phyloP scores from a whole-genome alignment of 1,140 invertebrate genomes.

The Mesaphorura yosii region DNA sequence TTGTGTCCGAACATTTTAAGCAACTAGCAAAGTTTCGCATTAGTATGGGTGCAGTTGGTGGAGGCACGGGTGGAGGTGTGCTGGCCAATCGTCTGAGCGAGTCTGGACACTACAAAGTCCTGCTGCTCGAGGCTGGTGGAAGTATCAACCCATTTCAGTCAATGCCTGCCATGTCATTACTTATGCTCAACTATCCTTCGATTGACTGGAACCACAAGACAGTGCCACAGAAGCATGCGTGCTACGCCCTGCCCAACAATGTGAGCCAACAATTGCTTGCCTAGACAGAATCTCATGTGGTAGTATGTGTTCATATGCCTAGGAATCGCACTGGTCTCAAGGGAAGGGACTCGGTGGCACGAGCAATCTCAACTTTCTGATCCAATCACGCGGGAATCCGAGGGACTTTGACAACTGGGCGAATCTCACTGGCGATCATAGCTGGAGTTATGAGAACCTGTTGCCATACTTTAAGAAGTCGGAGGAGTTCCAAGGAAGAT shows the following conservation, averaged over 20 bases:
- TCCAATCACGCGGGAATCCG: conserved; percentile 51
- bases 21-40: not conserved
- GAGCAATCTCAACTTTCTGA: conserved; percentile 52
- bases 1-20: not conserved
- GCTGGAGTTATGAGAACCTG: conserved; percentile 46
- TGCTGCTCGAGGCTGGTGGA: conserved; percentile 44
- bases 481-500: conserved; percentile 43
- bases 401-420: conserved; percentile 54
- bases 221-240: conserved; percentile 16
- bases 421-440: conserved; percentile 36
- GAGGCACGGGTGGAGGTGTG: conserved; percentile 37
- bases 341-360: conserved; percentile 46
- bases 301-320: conserved; percentile 2
- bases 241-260: conserved; percentile 14
- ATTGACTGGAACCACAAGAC: conserved; percentile 21
- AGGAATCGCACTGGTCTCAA: conserved; percentile 37
- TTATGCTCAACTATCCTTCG: conserved; percentile 18
- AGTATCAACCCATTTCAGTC: conserved; percentile 24
- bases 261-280: conserved; percentile 1
- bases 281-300: not conserved
- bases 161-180: conserved; percentile 18
- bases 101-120: conserved; percentile 34
- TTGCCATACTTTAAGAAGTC: conserved; percentile 79
- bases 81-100: conserved; percentile 38
- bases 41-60: conserved; percentile 11